These are phyloP conservation scores for Ariopsis seemanni DNA, from an alignment of 2,113 vertebrate species.

Conservation along the genomic window DNA sequence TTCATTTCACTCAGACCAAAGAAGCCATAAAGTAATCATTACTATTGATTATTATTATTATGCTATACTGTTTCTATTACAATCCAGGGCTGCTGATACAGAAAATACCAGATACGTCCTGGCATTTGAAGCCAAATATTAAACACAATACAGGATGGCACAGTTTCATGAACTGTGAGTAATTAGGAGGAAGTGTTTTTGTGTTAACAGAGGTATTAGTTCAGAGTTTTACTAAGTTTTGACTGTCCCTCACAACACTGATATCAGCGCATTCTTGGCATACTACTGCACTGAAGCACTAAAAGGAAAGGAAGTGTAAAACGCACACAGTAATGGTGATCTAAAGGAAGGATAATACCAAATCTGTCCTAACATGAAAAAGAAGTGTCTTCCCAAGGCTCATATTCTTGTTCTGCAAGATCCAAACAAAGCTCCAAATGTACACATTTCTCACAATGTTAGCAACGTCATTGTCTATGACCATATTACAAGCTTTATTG, in stretches of 20 bases:
- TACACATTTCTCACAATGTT: neutral
- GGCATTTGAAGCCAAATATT: neutral
- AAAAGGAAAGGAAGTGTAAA: neutral
- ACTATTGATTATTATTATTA: neutral
- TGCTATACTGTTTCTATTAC: neutral
- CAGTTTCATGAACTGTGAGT: neutral
- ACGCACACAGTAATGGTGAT: slow-evolving; percentile 4
- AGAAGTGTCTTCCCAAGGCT: slow-evolving; percentile 8
- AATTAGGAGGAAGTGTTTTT: neutral
- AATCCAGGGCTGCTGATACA: neutral
- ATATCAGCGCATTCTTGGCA: slow-evolving; percentile 47
- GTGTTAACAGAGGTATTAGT: neutral
- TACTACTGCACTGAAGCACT: slow-evolving; percentile 31
- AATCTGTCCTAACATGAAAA: slow-evolving; percentile 38
- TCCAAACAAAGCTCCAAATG: neutral
- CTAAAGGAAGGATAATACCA: slow-evolving; percentile 20
- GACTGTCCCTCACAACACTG: slow-evolving; percentile 16
- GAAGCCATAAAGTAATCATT: neutral
- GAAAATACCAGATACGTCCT: neutral
- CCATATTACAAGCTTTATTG: neutral
- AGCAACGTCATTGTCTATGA: neutral
- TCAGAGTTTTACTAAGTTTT: neutral
- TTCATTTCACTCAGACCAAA: neutral
- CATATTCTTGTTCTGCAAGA: neutral
- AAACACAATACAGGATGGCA: neutral